A percentile compares a stretch with the other conserved stretches of the same genome.
Evolutionary conservation across 2,113 vertebrate species (phyloP).

Genomic region (Gopherus flavomarginatus): DNA sequence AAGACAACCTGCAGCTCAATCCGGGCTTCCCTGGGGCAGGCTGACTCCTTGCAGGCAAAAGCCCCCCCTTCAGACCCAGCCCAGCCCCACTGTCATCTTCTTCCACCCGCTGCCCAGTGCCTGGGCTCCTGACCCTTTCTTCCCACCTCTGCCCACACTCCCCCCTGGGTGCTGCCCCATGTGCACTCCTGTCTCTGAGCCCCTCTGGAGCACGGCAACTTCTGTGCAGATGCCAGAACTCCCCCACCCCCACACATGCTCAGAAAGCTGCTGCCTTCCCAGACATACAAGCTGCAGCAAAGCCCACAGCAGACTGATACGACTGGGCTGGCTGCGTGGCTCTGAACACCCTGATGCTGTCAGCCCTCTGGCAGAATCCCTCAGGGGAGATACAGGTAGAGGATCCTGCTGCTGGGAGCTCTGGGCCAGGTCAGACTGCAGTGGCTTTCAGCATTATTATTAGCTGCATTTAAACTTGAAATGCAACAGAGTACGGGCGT

Average conservation of each 20-base stretch:
- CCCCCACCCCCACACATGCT: too few species aligned
- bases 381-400: neutral
- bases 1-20: neutral
- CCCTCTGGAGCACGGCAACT: neutral
- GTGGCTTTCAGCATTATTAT: neutral
- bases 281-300: neutral
- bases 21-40: neutral
- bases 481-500: neutral
- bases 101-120: neutral
- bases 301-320: neutral
- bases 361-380: neutral
- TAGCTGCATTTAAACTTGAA: too few species aligned
- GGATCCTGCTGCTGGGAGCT: neutral
- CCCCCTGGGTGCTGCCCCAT: too few species aligned
- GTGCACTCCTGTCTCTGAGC: too few species aligned
- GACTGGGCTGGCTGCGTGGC: neutral
- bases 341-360: neutral
- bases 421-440: neutral
- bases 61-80: neutral
- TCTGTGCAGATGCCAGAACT: neutral
- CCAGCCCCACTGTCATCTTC: neutral
- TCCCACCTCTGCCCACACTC: neutral
- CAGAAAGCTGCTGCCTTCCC: neutral
- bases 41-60: neutral
- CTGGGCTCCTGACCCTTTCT: neutral